A percentile compares a stretch with the other conserved stretches of the same genome.
phyloP scores from a whole-genome alignment of 2,113 vertebrate species.

The Rhizomys pruinosus region DNA sequence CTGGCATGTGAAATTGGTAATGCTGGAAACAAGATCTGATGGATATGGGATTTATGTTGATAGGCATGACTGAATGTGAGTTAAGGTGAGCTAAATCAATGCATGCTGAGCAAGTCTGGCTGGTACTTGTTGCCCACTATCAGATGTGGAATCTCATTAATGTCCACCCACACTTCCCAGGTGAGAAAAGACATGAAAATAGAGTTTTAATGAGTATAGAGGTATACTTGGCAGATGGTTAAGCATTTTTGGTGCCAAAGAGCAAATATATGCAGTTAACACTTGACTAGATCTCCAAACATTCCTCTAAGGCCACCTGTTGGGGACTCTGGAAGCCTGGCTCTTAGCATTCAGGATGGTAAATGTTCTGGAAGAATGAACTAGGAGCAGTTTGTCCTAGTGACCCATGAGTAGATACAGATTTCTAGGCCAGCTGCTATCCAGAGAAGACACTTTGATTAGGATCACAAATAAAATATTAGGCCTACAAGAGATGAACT shows the following conservation, averaged over 20 bases:
- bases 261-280: constrained; percentile 61
- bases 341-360: not conserved
- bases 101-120: not conserved
- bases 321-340: constrained; percentile 20
- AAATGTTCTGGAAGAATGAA: constrained; percentile 42
- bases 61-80: not conserved
- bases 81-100: constrained; percentile 5
- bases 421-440: not conserved
- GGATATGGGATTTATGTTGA: not conserved
- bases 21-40: constrained; percentile 11
- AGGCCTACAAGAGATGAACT: not conserved
- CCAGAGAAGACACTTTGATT: not conserved
- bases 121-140: not conserved
- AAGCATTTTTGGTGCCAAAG: constrained; percentile 57
- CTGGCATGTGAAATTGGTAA: not conserved
- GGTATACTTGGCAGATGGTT: constrained; percentile 65
- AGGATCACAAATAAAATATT: not conserved
- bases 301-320: constrained; percentile 43
- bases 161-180: not conserved
- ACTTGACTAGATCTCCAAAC: constrained; percentile 59
- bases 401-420: constrained; percentile 1
- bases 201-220: constrained; percentile 60
- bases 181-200: constrained; percentile 55
- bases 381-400: constrained; percentile 7
- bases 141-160: constrained; percentile 56